Evolutionary conservation across 2,888 invertebrate species (phyloP).

Genomic region (Schizaphis graminum): DNA sequence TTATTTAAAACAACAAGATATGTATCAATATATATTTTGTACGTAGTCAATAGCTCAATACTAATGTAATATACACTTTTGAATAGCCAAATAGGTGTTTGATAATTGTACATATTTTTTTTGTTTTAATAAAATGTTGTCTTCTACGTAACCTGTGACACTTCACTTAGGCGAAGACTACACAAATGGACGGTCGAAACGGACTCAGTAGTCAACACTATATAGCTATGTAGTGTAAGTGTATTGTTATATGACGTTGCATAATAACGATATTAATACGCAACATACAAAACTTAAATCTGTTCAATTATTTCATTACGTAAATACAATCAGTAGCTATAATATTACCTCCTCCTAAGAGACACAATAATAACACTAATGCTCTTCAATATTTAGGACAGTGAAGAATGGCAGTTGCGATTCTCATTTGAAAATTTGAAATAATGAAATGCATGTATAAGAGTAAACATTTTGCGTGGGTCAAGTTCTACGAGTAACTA

Average conservation of each 20-base stretch:
- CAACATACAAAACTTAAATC: slow-evolving; percentile 34
- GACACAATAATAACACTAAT: neutral
- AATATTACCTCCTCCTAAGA: neutral
- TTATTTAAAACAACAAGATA: neutral
- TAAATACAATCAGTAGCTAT: slow-evolving; percentile 42
- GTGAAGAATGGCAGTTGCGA: neutral
- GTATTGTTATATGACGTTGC: neutral
- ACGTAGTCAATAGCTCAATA: neutral
- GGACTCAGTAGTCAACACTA: neutral
- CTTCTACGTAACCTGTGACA: neutral
- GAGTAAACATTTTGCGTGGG: neutral
- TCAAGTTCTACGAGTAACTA: slow-evolving; percentile 19
- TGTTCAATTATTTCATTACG: slow-evolving; percentile 48
- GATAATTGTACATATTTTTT: neutral
- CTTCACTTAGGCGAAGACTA: neutral
- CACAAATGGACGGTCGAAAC: neutral
- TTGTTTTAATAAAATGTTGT: neutral
- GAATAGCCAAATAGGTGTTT: neutral
- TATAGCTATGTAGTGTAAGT: neutral
- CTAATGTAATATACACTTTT: neutral
- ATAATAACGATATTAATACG: slow-evolving; percentile 41
- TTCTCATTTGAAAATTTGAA: neutral
- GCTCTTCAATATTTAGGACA: slow-evolving; percentile 39
- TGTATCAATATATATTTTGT: neutral
- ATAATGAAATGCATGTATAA: slow-evolving; percentile 17